phyloP scores from a whole-genome alignment of 2,797 vertebrate genomes.

The Phataginus tricuspis region DNA sequence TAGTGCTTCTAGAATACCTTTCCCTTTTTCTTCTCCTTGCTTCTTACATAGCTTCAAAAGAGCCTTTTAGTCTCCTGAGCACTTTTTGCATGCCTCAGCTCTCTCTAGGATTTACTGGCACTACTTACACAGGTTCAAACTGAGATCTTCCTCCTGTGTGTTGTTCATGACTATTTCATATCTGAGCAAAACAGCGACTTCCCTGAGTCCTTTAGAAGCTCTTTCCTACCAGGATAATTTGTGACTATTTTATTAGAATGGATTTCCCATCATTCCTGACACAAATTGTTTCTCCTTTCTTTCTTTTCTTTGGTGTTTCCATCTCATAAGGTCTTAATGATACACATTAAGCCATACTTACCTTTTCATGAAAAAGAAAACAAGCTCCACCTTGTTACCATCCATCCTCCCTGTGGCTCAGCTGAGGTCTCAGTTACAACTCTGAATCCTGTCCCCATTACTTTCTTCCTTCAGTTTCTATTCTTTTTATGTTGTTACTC shows the following conservation, averaged over 20 bases:
- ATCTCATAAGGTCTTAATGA: background rate
- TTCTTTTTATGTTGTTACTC: background rate
- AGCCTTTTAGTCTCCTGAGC: background rate
- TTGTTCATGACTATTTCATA: background rate
- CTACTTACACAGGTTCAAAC: background rate
- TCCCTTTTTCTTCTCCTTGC: background rate
- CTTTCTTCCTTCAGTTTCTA: background rate
- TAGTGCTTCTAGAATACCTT: background rate
- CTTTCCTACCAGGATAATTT: background rate
- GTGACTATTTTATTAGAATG: background rate
- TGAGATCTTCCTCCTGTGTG: background rate
- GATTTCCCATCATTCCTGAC: background rate
- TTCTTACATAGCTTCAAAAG: background rate
- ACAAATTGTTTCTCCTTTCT: background rate
- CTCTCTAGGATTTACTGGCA: background rate
- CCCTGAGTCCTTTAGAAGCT: background rate
- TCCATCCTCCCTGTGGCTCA: background rate
- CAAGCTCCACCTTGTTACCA: background rate
- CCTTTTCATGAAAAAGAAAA: background rate
- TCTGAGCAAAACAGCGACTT: background rate
- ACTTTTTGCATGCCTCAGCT: background rate
- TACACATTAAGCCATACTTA: background rate
- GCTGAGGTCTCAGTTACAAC: background rate
- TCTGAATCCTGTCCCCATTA: fast-evolving
- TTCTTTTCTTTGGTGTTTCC: background rate